phyloP scores from a whole-genome alignment of 2,797 vertebrate species.

The Macroramphosus scolopax region DNA sequence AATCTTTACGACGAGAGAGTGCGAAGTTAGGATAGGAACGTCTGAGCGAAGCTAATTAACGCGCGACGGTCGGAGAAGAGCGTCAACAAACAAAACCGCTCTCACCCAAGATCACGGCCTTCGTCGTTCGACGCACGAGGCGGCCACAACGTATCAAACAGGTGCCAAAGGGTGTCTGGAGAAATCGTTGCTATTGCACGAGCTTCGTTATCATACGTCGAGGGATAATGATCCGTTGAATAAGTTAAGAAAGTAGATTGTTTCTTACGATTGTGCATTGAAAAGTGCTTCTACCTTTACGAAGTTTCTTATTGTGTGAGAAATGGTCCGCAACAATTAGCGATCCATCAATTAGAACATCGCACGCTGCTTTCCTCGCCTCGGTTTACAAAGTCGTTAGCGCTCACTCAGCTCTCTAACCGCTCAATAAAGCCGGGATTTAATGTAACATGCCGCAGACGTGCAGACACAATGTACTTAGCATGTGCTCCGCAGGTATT shows the following conservation, averaged over 20 bases:
- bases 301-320: too few species aligned
- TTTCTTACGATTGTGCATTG: too few species aligned
- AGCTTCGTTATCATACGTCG: too few species aligned
- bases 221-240: too few species aligned
- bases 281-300: too few species aligned
- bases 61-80: background rate
- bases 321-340: too few species aligned
- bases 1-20: slow-evolving; percentile 2
- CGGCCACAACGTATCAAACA: too few species aligned
- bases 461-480: slow-evolving; percentile 38
- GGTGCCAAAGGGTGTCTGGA: too few species aligned
- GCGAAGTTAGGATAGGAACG: background rate
- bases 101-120: too few species aligned
- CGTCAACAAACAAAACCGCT: background rate
- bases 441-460: slow-evolving; percentile 44
- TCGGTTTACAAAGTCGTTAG: slow-evolving; percentile 50
- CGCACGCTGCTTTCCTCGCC: slow-evolving; percentile 36
- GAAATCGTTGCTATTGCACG: too few species aligned
- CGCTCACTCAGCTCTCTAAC: slow-evolving; percentile 64
- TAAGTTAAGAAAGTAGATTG: too few species aligned
- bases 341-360: background rate
- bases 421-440: slow-evolving; percentile 56
- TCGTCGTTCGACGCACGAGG: too few species aligned
- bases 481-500: slow-evolving; percentile 62
- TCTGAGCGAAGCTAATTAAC: background rate